These are phyloP conservation scores for Aphodius granarius DNA, from an alignment of 2,888 invertebrate species.

Conservation along the genomic window DNA sequence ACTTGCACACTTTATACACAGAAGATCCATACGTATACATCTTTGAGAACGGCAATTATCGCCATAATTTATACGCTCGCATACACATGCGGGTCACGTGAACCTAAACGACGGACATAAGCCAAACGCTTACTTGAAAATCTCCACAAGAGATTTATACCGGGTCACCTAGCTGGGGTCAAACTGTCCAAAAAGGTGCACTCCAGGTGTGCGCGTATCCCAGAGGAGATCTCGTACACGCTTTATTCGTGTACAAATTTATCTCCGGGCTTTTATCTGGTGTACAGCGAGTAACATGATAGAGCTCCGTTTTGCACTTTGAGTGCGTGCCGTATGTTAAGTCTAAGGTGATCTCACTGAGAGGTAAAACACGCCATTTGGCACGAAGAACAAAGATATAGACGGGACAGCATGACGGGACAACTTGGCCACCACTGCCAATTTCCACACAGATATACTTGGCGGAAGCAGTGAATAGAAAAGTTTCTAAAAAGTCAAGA, in stretches of 20 bases:
- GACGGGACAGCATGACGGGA: not conserved
- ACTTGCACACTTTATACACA: not conserved
- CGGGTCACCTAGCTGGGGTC: not conserved
- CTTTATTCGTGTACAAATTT: conserved; percentile 17
- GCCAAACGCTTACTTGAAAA: not conserved
- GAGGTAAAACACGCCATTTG: conserved; percentile 37
- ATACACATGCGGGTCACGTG: not conserved
- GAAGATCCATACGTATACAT: not conserved
- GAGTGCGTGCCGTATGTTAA: conserved; percentile 35
- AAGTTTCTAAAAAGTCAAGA: too few species aligned
- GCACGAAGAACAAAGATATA: conserved; percentile 35
- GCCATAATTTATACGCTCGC: not conserved
- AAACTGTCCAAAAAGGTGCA: not conserved
- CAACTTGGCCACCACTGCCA: not conserved
- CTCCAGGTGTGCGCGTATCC: not conserved
- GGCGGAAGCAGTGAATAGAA: not conserved
- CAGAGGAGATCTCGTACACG: not conserved
- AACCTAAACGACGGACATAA: not conserved
- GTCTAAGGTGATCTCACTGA: conserved; percentile 37
- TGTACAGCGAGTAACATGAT: conserved; percentile 19
- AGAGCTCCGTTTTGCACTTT: conserved; percentile 14
- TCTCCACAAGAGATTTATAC: not conserved
- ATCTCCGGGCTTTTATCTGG: conserved; percentile 5
- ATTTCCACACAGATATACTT: not conserved
- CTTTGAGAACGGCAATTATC: not conserved